These are phyloP conservation scores for Dendrolimus houi DNA, from an alignment of 2,888 invertebrate genomes.

Conservation along the genomic window DNA sequence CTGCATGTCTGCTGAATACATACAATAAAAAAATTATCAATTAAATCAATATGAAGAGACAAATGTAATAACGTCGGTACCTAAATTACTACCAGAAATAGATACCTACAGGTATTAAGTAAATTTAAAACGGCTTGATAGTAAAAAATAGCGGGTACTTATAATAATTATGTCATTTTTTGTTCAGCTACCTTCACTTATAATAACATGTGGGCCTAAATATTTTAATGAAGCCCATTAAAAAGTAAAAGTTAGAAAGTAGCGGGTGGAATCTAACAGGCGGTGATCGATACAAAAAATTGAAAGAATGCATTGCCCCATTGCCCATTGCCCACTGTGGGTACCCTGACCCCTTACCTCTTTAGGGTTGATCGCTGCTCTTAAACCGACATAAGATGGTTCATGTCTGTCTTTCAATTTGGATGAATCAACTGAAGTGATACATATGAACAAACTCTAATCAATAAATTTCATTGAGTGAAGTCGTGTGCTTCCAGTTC, in stretches of 20 bases:
- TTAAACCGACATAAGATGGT: no score
- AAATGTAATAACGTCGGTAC: no score
- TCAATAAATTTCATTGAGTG: no score
- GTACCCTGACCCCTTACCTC: constrained; percentile 55
- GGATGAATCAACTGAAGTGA: no score
- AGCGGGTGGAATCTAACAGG: constrained; percentile 31
- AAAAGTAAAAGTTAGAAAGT: constrained; percentile 62
- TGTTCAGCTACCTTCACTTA: neutral
- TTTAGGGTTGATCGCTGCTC: constrained; percentile 7
- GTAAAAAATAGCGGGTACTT: constrained; percentile 7
- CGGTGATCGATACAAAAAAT: constrained; percentile 49
- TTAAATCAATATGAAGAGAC: no score
- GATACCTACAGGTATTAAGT: no score
- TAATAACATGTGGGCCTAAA: constrained; percentile 31
- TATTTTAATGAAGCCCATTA: constrained; percentile 37
- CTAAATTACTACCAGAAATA: no score
- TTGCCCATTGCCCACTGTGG: constrained; percentile 8
- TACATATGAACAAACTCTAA: no score
- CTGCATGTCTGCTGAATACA: no score
- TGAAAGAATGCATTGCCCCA: constrained; percentile 14
- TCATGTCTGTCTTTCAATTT: no score
- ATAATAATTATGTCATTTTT: constrained; percentile 1
- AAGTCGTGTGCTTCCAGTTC: no score
- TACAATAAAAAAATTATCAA: no score
- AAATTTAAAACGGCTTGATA: neutral